Evolutionary conservation across 2,113 vertebrate genomes (phyloP).

Genomic region (Pelusios castaneus): DNA sequence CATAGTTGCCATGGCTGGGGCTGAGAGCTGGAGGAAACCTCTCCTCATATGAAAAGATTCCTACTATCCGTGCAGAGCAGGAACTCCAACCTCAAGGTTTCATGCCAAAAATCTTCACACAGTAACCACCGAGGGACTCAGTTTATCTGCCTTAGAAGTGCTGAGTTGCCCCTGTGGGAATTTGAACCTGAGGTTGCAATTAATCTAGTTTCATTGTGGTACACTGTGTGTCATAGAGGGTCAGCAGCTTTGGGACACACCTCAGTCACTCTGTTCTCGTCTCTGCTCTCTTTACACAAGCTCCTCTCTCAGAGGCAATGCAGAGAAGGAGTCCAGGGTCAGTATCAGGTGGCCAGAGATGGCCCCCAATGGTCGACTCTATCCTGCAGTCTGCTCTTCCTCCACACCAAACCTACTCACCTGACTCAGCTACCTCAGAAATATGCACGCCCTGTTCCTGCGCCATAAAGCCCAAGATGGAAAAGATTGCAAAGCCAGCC

Average conservation of each 20-base stretch:
- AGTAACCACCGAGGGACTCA: background rate
- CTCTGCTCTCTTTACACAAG: background rate
- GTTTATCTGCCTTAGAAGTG: background rate
- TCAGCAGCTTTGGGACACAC: background rate
- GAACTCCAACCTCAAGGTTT: background rate
- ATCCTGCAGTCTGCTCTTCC: background rate
- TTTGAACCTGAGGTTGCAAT: background rate
- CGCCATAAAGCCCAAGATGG: conserved; percentile 96
- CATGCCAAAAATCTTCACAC: background rate
- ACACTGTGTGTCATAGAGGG: background rate
- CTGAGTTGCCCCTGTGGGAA: background rate
- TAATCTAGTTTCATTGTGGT: background rate
- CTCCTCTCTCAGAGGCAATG: background rate
- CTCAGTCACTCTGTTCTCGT: background rate
- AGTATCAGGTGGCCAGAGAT: background rate
- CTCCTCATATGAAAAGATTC: background rate
- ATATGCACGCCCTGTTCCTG: conserved; percentile 93
- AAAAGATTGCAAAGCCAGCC: conserved; percentile 96
- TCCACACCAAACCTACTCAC: conserved; percentile 70
- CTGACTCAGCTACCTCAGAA: conserved; percentile 92
- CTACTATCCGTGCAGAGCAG: background rate
- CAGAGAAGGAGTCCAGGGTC: background rate
- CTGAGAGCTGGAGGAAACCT: background rate
- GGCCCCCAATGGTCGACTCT: background rate
- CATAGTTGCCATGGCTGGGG: accelerated